Conservation (phyloP, 2,797 vertebrate species). For the Borostomias antarcticus region DNA sequence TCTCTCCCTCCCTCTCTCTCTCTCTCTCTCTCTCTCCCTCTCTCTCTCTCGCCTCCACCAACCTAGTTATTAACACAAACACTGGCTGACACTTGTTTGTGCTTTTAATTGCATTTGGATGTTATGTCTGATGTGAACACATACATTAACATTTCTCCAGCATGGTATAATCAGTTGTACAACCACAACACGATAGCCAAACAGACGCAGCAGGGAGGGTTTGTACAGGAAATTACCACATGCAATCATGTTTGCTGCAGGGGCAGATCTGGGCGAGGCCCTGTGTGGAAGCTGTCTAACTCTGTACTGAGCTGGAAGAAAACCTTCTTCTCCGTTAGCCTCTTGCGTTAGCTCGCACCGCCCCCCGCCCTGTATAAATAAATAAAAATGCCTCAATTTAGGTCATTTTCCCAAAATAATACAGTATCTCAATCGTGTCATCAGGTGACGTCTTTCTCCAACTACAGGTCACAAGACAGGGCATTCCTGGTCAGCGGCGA, state of each 20-base stretch:
- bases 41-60: slow-evolving; percentile 25
- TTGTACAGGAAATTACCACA: slow-evolving; percentile 71
- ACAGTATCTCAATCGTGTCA: no score
- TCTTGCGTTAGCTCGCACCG: no score
- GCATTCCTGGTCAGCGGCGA: background rate
- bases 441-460: no score
- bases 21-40: background rate
- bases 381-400: no score
- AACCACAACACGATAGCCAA: slow-evolving; percentile 67
- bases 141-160: slow-evolving; percentile 74
- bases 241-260: slow-evolving; percentile 67
- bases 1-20: slow-evolving; percentile 18
- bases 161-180: slow-evolving; percentile 72
- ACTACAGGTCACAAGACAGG: no score
- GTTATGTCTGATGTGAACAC: slow-evolving; percentile 74
- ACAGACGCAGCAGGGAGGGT: slow-evolving; percentile 54
- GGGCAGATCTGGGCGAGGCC: slow-evolving; percentile 60
- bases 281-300: slow-evolving; percentile 45
- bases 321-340: no score
- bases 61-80: slow-evolving; percentile 77
- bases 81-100: slow-evolving; percentile 77
- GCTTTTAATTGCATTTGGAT: slow-evolving; percentile 79
- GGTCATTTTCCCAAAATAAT: no score
- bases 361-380: no score
- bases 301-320: no score